phyloP scores from a whole-genome alignment of 2,797 vertebrate genomes.

The Onychomys leucogaster region DNA sequence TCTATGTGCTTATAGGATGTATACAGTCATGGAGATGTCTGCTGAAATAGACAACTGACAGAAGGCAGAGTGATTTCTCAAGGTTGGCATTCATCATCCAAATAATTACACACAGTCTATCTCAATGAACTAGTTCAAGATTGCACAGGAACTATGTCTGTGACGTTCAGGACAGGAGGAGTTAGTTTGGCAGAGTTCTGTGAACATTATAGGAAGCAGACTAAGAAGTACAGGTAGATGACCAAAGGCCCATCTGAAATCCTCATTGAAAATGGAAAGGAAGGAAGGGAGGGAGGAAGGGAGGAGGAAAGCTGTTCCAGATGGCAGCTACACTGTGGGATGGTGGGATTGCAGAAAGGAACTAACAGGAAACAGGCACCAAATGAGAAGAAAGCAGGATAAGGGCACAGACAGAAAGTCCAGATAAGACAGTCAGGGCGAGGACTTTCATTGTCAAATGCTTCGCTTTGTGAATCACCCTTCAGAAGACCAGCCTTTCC shows the following conservation, averaged over 20 bases:
- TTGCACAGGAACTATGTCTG: background rate
- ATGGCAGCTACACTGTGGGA: background rate
- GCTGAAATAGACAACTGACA: background rate
- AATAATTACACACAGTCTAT: background rate
- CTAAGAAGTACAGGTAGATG: background rate
- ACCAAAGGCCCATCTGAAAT: background rate
- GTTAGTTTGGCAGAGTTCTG: background rate
- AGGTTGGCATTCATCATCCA: background rate
- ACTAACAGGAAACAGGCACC: background rate
- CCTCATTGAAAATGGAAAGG: background rate
- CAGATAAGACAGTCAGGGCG: background rate
- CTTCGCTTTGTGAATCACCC: background rate
- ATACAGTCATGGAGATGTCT: background rate
- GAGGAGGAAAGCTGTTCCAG: background rate
- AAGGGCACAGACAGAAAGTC: background rate
- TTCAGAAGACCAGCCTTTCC: background rate
- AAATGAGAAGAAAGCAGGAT: background rate
- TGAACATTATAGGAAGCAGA: no score
- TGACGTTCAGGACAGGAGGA: background rate
- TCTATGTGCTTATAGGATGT: background rate
- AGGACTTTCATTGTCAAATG: background rate
- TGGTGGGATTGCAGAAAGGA: background rate
- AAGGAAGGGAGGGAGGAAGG: no score
- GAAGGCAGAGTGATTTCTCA: slow-evolving; percentile 18
- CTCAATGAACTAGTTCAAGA: background rate